phyloP scores from a whole-genome alignment of 1,140 invertebrate species.

The Phortica variegata region DNA sequence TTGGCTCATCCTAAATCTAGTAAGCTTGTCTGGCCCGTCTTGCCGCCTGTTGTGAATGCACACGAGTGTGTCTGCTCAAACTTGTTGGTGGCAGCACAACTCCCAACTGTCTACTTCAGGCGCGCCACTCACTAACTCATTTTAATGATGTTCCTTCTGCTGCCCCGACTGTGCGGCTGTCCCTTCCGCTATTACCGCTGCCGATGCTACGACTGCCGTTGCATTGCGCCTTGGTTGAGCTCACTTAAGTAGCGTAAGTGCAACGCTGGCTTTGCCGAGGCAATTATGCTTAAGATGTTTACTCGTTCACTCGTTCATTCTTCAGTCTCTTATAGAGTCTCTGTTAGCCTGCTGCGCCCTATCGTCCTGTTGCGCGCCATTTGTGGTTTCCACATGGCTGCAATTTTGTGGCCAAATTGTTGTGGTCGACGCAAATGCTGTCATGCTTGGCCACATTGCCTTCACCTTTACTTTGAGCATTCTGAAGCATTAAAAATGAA shows the following conservation, averaged over 20 bases:
- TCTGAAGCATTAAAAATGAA: conserved; percentile 49
- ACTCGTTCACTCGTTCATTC: not conserved
- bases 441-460: too few species aligned
- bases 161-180: conserved; percentile 14
- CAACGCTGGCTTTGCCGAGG: conserved; percentile 29
- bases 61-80: too few species aligned
- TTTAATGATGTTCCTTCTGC: conserved; percentile 38
- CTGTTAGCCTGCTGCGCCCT: not conserved
- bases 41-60: too few species aligned
- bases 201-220: too few species aligned
- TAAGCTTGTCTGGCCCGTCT: too few species aligned
- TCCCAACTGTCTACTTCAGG: too few species aligned
- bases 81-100: too few species aligned
- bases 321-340: too few species aligned
- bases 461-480: too few species aligned
- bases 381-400: conserved; percentile 21
- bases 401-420: conserved; percentile 55
- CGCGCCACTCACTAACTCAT: conserved; percentile 32
- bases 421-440: conserved; percentile 27
- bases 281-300: conserved; percentile 1
- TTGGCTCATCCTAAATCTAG: too few species aligned
- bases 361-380: not conserved
- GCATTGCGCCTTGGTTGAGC: too few species aligned
- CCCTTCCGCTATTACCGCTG: conserved; percentile 10
- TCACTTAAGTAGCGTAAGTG: conserved; percentile 23